Conservation (phyloP, 37 sponge, comb jelly and placozoan genomes). For the Bolinopsis microptera region DNA sequence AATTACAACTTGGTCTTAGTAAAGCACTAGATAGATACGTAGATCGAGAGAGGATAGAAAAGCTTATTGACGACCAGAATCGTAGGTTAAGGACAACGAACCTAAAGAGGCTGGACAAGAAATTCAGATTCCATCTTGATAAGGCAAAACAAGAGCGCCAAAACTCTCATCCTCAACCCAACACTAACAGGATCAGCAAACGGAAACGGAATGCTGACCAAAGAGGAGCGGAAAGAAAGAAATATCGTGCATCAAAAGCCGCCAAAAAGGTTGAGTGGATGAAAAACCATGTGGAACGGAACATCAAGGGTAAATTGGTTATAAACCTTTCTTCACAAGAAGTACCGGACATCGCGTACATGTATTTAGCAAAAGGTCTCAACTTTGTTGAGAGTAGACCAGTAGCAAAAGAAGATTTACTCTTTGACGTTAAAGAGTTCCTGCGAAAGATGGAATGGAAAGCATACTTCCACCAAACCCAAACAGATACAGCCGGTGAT, state of each 20-base stretch:
- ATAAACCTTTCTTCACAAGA: background rate
- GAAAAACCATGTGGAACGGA: background rate
- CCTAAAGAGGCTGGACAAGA: background rate
- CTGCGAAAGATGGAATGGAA: conserved; percentile 26
- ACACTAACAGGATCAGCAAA: background rate
- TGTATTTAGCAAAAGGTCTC: conserved; percentile 32
- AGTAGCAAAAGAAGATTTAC: background rate
- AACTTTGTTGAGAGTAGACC: conserved; percentile 7
- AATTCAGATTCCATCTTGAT: background rate
- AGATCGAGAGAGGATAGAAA: background rate
- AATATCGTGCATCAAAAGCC: background rate
- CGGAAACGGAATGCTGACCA: background rate
- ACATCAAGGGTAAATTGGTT: background rate
- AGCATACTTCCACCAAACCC: background rate
- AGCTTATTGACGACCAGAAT: background rate
- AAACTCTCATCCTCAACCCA: background rate
- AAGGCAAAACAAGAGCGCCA: background rate
- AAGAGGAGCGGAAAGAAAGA: background rate
- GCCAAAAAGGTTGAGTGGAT: background rate
- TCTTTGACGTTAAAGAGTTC: background rate
- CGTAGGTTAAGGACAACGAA: background rate
- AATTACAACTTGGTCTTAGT: background rate
- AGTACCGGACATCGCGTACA: background rate
- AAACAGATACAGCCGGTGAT: background rate
- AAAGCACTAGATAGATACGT: background rate